Conservation (phyloP, 2,797 vertebrate genomes). For the Bryconaethiops microstoma region DNA sequence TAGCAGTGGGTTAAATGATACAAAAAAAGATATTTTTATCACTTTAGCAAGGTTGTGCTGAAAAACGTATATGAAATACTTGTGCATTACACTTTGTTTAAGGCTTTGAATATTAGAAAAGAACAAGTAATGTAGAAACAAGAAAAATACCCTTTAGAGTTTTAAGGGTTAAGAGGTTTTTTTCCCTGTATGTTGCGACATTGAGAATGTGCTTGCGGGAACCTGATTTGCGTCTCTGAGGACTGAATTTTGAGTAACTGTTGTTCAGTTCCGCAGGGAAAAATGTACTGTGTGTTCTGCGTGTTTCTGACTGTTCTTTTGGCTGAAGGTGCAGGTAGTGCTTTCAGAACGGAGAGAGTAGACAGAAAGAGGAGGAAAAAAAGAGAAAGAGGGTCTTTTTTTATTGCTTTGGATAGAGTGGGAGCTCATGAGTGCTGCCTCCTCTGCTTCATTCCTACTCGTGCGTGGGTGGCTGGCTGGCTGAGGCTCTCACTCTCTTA, state of each 20-base stretch:
- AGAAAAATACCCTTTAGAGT: too few relatives aligned
- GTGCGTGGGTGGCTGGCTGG: slow-evolving; percentile 28
- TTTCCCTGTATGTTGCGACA: background rate
- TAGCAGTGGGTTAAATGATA: too few relatives aligned
- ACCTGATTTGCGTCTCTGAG: background rate
- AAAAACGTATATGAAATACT: too few relatives aligned
- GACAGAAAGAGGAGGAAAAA: slow-evolving; percentile 3
- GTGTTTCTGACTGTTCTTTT: slow-evolving; percentile 4
- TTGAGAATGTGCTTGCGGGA: background rate
- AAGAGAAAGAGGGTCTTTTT: background rate
- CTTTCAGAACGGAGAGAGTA: slow-evolving; percentile 25
- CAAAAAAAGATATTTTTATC: too few relatives aligned
- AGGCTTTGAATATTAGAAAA: too few relatives aligned
- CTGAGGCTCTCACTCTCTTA: slow-evolving; percentile 25
- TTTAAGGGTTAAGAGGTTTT: too few relatives aligned
- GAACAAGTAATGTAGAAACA: too few relatives aligned
- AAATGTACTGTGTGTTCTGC: slow-evolving; percentile 8
- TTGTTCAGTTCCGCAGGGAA: background rate
- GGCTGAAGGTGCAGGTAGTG: background rate
- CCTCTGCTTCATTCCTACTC: slow-evolving; percentile 25
- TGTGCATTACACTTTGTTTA: too few relatives aligned
- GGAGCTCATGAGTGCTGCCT: slow-evolving; percentile 28
- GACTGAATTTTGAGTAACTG: background rate
- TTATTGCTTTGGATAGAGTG: slow-evolving; percentile 34
- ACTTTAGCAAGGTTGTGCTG: too few relatives aligned